Conservation (phyloP, 1,140 invertebrate genomes). For the Heliothis virescens region DNA sequence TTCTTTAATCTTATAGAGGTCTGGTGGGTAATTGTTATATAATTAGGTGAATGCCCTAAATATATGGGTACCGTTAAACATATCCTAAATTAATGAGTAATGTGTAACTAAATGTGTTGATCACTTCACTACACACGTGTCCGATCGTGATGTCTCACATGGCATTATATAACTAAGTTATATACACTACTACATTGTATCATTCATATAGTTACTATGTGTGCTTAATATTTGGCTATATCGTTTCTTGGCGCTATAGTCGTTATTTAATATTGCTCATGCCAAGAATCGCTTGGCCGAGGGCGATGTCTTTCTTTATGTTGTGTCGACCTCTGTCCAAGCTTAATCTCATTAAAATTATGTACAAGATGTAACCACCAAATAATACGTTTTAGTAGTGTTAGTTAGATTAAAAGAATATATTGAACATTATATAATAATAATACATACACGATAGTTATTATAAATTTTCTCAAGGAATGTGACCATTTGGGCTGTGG, state of each 20-base stretch:
- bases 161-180: slow-evolving; percentile 51
- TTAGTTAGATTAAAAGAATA: slow-evolving; percentile 64
- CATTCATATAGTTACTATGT: slow-evolving; percentile 54
- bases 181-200: slow-evolving; percentile 54
- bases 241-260: slow-evolving; percentile 52
- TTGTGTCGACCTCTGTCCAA: slow-evolving; percentile 35
- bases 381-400: slow-evolving; percentile 81
- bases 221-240: slow-evolving; percentile 60
- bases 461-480: slow-evolving; percentile 59
- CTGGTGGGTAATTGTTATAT: too few species aligned
- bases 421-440: slow-evolving; percentile 62
- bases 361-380: slow-evolving; percentile 84
- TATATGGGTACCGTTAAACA: background rate
- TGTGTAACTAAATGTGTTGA: slow-evolving; percentile 42
- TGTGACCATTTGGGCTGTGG: slow-evolving; percentile 70
- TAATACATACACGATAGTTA: slow-evolving; percentile 50
- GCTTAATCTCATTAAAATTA: slow-evolving; percentile 79
- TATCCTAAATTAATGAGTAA: slow-evolving; percentile 29
- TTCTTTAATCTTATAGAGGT: too few species aligned
- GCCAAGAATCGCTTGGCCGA: slow-evolving; percentile 37
- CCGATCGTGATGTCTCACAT: slow-evolving; percentile 37
- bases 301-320: slow-evolving; percentile 28
- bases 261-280: slow-evolving; percentile 41
- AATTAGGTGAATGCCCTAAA: too few species aligned
- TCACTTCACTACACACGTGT: slow-evolving; percentile 38